Percentiles rank a stretch among this genome's conserved stretches.
phyloP scores from a whole-genome alignment of 1,140 invertebrate genomes.

The Monomorium pharaonis region DNA sequence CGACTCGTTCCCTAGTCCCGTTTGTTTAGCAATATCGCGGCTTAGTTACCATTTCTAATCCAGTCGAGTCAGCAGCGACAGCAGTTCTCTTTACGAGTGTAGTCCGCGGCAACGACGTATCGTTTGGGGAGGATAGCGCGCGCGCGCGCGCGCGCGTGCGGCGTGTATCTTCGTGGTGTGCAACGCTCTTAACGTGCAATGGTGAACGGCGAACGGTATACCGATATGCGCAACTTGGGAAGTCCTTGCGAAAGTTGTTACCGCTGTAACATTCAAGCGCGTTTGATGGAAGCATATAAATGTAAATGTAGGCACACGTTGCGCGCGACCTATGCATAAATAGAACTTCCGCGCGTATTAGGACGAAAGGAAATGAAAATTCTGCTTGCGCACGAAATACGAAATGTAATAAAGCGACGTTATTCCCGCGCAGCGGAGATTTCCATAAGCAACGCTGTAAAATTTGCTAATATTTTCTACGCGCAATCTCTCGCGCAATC shows the following conservation, averaged over 20 bases:
- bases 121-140: background rate
- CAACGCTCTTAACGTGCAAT: background rate
- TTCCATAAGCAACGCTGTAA: constrained; percentile 26
- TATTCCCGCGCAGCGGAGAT: constrained; percentile 15
- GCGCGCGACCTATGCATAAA: constrained; percentile 51
- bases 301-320: constrained; percentile 45
- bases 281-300: constrained; percentile 59
- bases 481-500: constrained; percentile 20
- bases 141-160: background rate
- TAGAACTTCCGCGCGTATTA: constrained; percentile 53
- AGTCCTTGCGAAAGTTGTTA: constrained; percentile 59
- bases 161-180: constrained; percentile 41
- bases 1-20: constrained; percentile 28
- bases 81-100: constrained; percentile 59
- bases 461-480: constrained; percentile 24
- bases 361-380: constrained; percentile 57
- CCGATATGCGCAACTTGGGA: constrained; percentile 45
- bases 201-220: constrained; percentile 34
- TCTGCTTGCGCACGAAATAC: constrained; percentile 40
- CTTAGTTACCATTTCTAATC: constrained; percentile 71
- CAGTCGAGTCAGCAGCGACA: constrained; percentile 63
- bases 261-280: constrained; percentile 45
- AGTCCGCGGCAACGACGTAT: constrained; percentile 55
- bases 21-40: constrained; percentile 71
- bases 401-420: constrained; percentile 48